Evolutionary conservation across 2,797 vertebrate genomes (phyloP).

Genomic region (Ptychobarbus kaznakovi): DNA sequence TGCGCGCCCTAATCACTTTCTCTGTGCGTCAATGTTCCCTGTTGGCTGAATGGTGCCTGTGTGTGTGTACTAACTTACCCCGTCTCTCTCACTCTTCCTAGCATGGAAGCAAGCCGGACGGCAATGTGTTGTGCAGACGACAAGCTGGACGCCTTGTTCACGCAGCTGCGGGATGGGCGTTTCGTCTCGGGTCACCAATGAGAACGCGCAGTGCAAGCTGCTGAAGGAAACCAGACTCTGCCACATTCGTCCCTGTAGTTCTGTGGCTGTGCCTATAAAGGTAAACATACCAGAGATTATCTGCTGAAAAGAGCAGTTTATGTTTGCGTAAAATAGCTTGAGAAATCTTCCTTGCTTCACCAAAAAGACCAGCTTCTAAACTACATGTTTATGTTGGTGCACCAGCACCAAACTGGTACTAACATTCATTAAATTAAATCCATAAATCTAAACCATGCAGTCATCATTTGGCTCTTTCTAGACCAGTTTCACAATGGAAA

Average conservation of each 20-base stretch:
- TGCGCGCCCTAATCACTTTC: slow-evolving; percentile 75
- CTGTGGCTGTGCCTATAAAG: slow-evolving; percentile 78
- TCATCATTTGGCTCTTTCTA: slow-evolving; percentile 8
- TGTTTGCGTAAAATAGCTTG: neutral
- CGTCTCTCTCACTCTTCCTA: slow-evolving; percentile 53
- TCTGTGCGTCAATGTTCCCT: slow-evolving; percentile 77
- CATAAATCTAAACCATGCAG: slow-evolving; percentile 10
- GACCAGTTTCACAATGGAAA: neutral
- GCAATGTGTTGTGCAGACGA: slow-evolving; percentile 80
- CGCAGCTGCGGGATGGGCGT: slow-evolving; percentile 85
- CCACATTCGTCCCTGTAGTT: slow-evolving; percentile 82
- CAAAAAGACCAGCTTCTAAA: neutral
- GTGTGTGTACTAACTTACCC: slow-evolving; percentile 75
- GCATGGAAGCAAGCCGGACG: slow-evolving; percentile 74
- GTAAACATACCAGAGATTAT: slow-evolving; percentile 59
- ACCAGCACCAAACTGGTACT: neutral
- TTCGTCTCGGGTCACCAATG: slow-evolving; percentile 83
- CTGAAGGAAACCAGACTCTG: slow-evolving; percentile 84
- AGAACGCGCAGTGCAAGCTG: slow-evolving; percentile 83
- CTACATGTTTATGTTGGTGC: neutral
- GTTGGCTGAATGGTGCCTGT: slow-evolving; percentile 77
- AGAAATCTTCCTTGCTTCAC: neutral
- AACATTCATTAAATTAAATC: slow-evolving; percentile 6
- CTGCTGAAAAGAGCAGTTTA: neutral
- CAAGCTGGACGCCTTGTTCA: slow-evolving; percentile 85